Percentiles rank a stretch among this genome's conserved stretches.
phyloP scores from a whole-genome alignment of 2,888 invertebrate genomes.

The Eristalinus aeneus region DNA sequence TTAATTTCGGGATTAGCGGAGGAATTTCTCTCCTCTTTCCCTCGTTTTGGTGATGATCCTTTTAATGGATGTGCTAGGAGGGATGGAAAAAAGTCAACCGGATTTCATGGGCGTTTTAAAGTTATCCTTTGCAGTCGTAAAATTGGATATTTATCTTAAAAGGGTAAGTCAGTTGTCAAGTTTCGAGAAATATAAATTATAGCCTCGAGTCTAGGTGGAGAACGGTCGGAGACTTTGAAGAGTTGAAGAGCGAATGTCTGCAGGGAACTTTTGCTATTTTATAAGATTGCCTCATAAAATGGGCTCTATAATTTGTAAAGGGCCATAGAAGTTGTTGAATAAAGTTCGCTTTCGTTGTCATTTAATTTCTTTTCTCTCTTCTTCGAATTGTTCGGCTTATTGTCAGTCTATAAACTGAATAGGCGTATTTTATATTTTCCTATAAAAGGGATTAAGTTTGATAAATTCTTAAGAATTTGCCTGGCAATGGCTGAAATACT shows the following conservation, averaged over 20 bases:
- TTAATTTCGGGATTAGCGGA: slow-evolving; percentile 6
- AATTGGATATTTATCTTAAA: background rate
- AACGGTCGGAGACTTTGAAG: background rate
- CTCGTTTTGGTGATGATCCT: background rate
- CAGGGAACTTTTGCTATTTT: background rate
- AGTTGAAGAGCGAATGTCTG: background rate
- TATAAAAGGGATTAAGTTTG: too few relatives aligned
- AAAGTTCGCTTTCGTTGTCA: background rate
- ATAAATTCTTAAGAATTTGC: too few relatives aligned
- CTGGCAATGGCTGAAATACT: too few relatives aligned
- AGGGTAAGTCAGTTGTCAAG: background rate
- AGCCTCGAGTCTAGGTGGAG: background rate
- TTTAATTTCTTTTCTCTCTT: background rate
- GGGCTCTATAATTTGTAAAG: background rate
- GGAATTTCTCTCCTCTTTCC: background rate
- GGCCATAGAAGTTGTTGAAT: background rate
- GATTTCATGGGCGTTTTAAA: background rate
- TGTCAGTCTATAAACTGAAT: background rate
- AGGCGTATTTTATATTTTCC: too few relatives aligned
- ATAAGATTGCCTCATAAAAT: background rate
- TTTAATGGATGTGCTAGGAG: slow-evolving; percentile 4
- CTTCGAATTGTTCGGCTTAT: background rate
- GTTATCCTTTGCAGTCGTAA: background rate
- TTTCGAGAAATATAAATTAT: background rate
- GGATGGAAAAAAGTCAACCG: background rate